A percentile compares a stretch with the other conserved stretches of the same genome.
phyloP scores from a whole-genome alignment of 2,113 vertebrate genomes.

The Salvelinus sp. region DNA sequence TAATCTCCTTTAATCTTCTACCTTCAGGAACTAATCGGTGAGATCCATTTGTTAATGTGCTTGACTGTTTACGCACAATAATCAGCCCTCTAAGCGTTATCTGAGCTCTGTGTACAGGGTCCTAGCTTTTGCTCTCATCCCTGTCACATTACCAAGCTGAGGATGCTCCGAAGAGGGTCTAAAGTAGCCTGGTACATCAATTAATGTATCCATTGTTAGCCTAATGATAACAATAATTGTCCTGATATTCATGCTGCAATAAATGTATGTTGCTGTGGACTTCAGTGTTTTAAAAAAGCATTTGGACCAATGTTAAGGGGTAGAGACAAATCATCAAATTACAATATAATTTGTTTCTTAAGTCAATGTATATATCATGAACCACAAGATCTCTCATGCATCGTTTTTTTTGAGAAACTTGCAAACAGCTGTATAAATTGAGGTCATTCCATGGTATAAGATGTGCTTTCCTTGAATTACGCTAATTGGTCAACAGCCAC shows the following conservation, averaged over 20 bases:
- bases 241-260: conserved; percentile 61
- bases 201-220: neutral
- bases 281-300: conserved; percentile 43
- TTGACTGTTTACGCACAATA: conserved; percentile 34
- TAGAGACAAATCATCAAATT: conserved; percentile 62
- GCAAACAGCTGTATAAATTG: conserved; percentile 67
- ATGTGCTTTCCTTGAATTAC: conserved; percentile 73
- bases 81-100: conserved; percentile 23
- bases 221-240: conserved; percentile 5
- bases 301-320: conserved; percentile 53
- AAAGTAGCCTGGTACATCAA: neutral
- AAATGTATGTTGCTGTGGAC: conserved; percentile 24
- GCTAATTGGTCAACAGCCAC: conserved; percentile 54
- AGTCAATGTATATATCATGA: conserved; percentile 62
- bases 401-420: conserved; percentile 65
- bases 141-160: neutral
- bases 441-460: conserved; percentile 69
- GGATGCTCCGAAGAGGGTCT: neutral
- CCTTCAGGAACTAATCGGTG: neutral
- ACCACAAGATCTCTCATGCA: conserved; percentile 76
- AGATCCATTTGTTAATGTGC: conserved; percentile 32
- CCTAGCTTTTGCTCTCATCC: conserved; percentile 23
- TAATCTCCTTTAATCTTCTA: conserved; percentile 3
- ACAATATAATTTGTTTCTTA: conserved; percentile 59
- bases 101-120: neutral